Base-by-base conservation (phyloP, 2,797 vertebrate species). In the Nyctalus aviator region DNA sequence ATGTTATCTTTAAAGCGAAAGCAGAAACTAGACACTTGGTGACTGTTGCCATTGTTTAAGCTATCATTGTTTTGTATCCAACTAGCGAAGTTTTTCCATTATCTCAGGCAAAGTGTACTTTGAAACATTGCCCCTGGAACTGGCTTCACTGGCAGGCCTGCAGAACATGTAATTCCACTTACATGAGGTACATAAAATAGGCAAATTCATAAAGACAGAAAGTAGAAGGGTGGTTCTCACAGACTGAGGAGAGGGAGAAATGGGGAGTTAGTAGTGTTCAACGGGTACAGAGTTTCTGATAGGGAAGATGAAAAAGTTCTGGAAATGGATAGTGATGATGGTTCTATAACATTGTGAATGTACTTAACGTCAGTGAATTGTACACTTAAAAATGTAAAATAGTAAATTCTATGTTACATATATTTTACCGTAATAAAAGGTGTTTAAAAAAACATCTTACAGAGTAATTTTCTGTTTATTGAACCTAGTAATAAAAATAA, bases 391-490 rank as follows among this genome's bases (percentile, higher is more conserved):
- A 64, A 78, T 20, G 18, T 78, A 50, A 78, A 84, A 84, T 84
- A 35, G 66, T 10, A 84, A 84, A 32, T 72, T 46, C 88, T 71
- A 35, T 50, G 57, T 69, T 66, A 30, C 68, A 20, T 50, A 10
- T 76, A 64, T 91, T 90, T 83, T 83, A 32, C 14, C 30, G 72
- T 13, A 73, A 57, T 82, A 82, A 77, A 81, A 84, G 62, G 11
- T 82, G 75, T 41, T 85, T 95, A 78, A 21, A 78, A 53, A 78
- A 76, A 9, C 5, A 20, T 50, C 79, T 59, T 89, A 73, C 4
- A 46, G 44, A 75, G 48, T 78, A 66, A 23, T 53, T 90, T 85
- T 23, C 23, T 95, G 32, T 94, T 85, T 83, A 83, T 53, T 90
- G 69, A 76, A 55, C 32, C 21, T 50, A 88, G 44, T 76, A 64